Evolutionary conservation across 2,797 vertebrate genomes (phyloP), one percentile per base, ranked within the genome.

Genomic region (Anas flavirostris): DNA sequence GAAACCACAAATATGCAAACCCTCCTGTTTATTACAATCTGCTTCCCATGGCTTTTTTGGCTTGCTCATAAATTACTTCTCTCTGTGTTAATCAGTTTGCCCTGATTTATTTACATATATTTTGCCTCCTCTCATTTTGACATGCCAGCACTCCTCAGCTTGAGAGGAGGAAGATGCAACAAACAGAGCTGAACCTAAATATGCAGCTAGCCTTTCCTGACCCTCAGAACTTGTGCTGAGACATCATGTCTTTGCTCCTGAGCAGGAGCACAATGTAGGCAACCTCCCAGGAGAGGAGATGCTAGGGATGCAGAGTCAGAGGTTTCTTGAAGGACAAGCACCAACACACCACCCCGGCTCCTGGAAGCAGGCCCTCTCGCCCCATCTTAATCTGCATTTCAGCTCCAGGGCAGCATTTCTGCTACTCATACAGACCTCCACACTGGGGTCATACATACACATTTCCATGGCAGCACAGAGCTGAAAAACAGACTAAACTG

Each of bases 401-500:
- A 64, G n/a, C 75, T 93, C 35, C 68, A 76, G 62, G 62, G 29
- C 48, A 63, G 75, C 68, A 18, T 72, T 64, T 68, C 69, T 84
- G 62, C 28, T 70, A 74, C 31, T 22, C 64, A 48, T 43, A 28
- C 64, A 92, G 91, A 87, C 7, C 39, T 80, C 73, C 82, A 13
- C 44, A 18, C 44, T 33, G 31, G 11, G 35, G 13, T 17, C 19
- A 23, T 15, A 31, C 14, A 10, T 31, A 26, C 37, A 39, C 29
- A 53, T 53, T 70, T 41, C 50, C 15, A 16, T 41, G 35, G 28
- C 21, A 53, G 35, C 50, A 35, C 22, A 44, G 55, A 76, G 80
- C 66, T 91, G 93, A 86, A 86, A 90, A 58, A 18, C 44, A 53
- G 82, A 78, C 83, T 86, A 83, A 93, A 66, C 85, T 72, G 73